Evolutionary conservation across 2,888 invertebrate species (phyloP).

Genomic region (Ligdia adustata): DNA sequence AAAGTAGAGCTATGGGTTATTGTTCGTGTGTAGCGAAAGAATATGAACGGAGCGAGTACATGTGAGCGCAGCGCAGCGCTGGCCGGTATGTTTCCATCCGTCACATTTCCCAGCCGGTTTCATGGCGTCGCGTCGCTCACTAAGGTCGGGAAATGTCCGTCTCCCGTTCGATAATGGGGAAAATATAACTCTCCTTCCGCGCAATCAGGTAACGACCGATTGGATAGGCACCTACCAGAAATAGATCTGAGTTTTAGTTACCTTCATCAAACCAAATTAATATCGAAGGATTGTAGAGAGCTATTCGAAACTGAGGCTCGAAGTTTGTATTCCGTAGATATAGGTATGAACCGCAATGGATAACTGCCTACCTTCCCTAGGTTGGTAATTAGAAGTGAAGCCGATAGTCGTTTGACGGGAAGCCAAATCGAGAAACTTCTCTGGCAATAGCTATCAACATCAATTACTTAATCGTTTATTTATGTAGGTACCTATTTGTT

Average conservation of each 20-base stretch:
- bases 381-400: conserved; percentile 18
- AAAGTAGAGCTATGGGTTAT: no score
- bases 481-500: conserved; percentile 2
- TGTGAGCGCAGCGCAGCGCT: neutral
- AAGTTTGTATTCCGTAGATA: conserved; percentile 7
- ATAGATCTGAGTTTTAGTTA: neutral
- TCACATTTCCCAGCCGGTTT: neutral
- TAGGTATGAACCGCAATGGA: conserved; percentile 2
- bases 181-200: neutral
- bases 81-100: neutral
- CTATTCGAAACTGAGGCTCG: no score
- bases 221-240: neutral
- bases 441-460: conserved; percentile 16
- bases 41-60: no score
- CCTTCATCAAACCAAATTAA: conserved; percentile 16
- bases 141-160: conserved; percentile 6
- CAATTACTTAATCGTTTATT: conserved; percentile 20
- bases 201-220: conserved; percentile 1
- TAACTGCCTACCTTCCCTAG: neutral
- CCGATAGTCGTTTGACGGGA: conserved; percentile 19
- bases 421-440: conserved; percentile 30
- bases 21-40: no score
- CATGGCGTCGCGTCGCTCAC: conserved; percentile 7
- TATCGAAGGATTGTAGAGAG: conserved; percentile 7
- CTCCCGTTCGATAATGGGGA: conserved; percentile 7